Evolutionary conservation across 2,888 invertebrate species (phyloP).

Genomic region (Erebia aethiops): DNA sequence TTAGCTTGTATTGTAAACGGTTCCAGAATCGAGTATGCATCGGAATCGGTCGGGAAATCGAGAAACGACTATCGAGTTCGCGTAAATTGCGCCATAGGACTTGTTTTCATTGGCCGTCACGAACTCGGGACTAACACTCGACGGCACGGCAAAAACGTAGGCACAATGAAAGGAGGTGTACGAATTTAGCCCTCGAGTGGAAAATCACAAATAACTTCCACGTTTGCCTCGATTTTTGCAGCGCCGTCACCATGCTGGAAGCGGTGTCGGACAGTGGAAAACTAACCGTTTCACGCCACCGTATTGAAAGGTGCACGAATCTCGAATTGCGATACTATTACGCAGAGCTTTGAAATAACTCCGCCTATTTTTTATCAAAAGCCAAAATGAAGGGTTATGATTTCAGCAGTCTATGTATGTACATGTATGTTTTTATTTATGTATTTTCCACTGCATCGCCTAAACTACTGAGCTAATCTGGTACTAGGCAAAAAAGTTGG

Average conservation of each 20-base stretch:
- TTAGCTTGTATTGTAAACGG: slow-evolving; percentile 47
- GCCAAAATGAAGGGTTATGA: too few relatives aligned
- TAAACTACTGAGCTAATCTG: too few relatives aligned
- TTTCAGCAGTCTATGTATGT: too few relatives aligned
- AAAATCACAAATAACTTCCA: not conserved
- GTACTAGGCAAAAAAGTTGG: too few relatives aligned
- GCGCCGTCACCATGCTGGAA: not conserved
- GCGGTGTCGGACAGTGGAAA: not conserved
- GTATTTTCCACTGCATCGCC: too few relatives aligned
- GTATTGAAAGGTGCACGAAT: slow-evolving; percentile 51
- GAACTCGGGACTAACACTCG: not conserved
- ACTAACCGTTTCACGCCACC: not conserved
- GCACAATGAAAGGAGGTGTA: not conserved
- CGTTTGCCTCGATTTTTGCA: not conserved
- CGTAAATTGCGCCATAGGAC: slow-evolving; percentile 73
- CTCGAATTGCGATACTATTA: slow-evolving; percentile 33
- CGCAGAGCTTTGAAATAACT: slow-evolving; percentile 32
- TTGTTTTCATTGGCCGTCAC: slow-evolving; percentile 16
- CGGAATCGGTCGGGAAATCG: slow-evolving; percentile 66
- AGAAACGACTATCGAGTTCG: slow-evolving; percentile 59
- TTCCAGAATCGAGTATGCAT: slow-evolving; percentile 53
- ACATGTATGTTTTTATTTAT: too few relatives aligned
- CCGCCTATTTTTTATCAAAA: slow-evolving; percentile 22
- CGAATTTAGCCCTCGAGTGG: not conserved
- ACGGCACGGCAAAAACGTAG: not conserved